Evolutionary conservation across 2,888 invertebrate genomes (phyloP).

Genomic region (Eulithis testata): DNA sequence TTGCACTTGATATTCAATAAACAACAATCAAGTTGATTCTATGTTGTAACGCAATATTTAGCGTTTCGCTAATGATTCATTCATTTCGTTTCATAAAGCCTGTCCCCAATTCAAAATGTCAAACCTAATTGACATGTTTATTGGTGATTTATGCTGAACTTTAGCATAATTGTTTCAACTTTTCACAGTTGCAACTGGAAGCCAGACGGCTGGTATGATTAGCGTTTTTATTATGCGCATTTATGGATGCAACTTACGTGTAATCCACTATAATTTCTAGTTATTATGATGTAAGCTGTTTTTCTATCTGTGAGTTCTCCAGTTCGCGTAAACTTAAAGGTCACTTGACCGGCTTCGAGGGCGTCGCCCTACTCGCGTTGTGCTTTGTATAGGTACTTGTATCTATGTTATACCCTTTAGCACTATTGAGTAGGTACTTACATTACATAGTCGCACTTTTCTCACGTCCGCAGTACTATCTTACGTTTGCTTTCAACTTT

Average conservation of each 20-base stretch:
- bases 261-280: slow-evolving; percentile 18
- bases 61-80: slow-evolving; percentile 17
- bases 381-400: slow-evolving; percentile 29
- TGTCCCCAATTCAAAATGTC: slow-evolving; percentile 32
- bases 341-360: slow-evolving; percentile 70
- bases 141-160: slow-evolving; percentile 31
- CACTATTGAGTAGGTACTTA: not conserved
- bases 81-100: slow-evolving; percentile 17
- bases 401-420: slow-evolving; percentile 34
- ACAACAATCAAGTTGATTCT: slow-evolving; percentile 8
- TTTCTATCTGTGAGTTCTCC: slow-evolving; percentile 42
- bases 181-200: slow-evolving; percentile 12
- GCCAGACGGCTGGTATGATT: slow-evolving; percentile 10
- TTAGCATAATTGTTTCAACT: slow-evolving; percentile 17
- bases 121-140: slow-evolving; percentile 33
- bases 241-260: slow-evolving; percentile 16
- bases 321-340: slow-evolving; percentile 63
- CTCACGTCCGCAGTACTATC: no score
- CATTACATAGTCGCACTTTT: no score
- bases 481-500: no score
- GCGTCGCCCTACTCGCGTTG: slow-evolving; percentile 61
- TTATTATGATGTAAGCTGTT: slow-evolving; percentile 35
- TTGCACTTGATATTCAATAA: slow-evolving; percentile 8
- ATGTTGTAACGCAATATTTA: slow-evolving; percentile 12
- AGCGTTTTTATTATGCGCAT: slow-evolving; percentile 31